Conservation (phyloP, 2,797 vertebrate species). For the Gambelia wislizenii region DNA sequence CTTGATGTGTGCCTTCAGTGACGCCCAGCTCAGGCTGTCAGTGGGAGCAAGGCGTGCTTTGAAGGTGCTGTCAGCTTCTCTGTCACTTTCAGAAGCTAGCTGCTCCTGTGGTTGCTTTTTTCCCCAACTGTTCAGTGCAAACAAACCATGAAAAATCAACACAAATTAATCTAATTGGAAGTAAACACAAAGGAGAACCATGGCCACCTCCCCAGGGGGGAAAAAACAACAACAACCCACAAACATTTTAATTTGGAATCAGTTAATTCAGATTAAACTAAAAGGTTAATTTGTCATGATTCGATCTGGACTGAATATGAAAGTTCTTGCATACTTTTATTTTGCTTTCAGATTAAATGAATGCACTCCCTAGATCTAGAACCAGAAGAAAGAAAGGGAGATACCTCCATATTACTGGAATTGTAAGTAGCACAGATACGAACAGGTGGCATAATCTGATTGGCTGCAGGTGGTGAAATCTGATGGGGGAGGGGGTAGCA, state of each 20-base stretch:
- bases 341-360: background rate
- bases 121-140: background rate
- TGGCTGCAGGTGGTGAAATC: too few relatives aligned
- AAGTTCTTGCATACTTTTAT: background rate
- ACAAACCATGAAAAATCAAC: background rate
- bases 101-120: background rate
- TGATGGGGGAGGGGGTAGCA: too few relatives aligned
- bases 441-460: too few relatives aligned
- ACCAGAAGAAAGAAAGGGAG: background rate
- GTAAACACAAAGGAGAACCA: background rate
- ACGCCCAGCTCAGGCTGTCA: background rate
- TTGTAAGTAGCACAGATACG: too few relatives aligned
- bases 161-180: background rate
- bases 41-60: background rate
- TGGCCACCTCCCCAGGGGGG: too few relatives aligned
- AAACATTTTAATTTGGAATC: too few relatives aligned
- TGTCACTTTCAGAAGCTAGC: background rate
- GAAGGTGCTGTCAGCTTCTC: background rate
- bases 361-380: background rate
- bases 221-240: background rate
- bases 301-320: too few relatives aligned
- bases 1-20: background rate
- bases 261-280: background rate
- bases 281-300: background rate
- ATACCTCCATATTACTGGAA: background rate